Base-by-base conservation (phyloP, 2,888 invertebrate species). In the Zhengitettix transpicula region DNA sequence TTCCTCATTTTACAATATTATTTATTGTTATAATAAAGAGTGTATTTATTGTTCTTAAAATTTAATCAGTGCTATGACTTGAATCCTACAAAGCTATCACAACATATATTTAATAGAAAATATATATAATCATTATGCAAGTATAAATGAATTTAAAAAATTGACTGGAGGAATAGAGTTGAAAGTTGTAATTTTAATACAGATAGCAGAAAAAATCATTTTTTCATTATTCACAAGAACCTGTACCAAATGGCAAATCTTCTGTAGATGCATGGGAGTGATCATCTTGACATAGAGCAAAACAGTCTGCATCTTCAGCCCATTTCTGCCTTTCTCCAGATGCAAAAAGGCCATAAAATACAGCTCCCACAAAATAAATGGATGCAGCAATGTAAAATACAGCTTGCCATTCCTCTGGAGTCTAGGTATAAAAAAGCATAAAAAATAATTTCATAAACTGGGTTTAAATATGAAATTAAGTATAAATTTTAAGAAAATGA, bases 321-420 rank as follows among this genome's bases (percentile, higher is more conserved):
- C 94, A 95, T 1, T 83, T 79, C 70, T 95, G 93, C 7, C 81
- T 73, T 65, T 89, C 87, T 1, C 87, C 94, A 0, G 90, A 89
- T 9, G 85, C 86, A 70, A 87, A 85, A 1, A 83, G 66, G 59
- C 86, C 90, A 72, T 91, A 95, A n/a, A 92, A 74, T 56, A 89
- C 70, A 40, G 89, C 89, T 1, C 94, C 94, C n/a, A 86, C 65
- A 0, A 89, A 74, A 70, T 94, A 95, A 68, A 95, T 81, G 60
- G 78, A 80, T 65, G 89, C 85, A 0, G 91, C 84, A 67, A 93
- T 84, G 73, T 87, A 89, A 73, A 94, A 94, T 10, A 95, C 88
- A 42, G 82, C 75, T 64, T 85, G 82, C 95, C 95, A 95, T 74
- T 93, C 84, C 16, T 80, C 81, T 17, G 81, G 79, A 5, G 80